Evolutionary conservation across 37 sponge, comb jelly and placozoan genomes (phyloP).

Genomic region (Theonella swinhoei): DNA sequence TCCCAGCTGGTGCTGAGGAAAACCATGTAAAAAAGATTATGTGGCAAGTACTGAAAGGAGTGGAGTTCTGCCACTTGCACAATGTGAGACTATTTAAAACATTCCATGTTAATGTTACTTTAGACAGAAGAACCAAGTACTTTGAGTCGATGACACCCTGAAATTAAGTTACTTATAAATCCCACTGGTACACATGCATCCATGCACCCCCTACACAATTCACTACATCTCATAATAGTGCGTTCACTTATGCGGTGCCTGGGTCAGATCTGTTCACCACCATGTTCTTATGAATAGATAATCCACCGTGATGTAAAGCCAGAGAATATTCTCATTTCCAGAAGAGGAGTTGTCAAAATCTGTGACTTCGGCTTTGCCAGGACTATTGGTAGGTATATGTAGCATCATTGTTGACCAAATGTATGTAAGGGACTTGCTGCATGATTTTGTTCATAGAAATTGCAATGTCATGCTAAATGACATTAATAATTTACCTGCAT

Average conservation of each 20-base stretch:
- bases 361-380: slow-evolving; percentile 99
- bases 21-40: slow-evolving; percentile 72
- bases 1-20: slow-evolving; percentile 87
- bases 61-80: slow-evolving; percentile 94
- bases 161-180: too few relatives aligned
- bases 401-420: not conserved
- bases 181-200: too few relatives aligned
- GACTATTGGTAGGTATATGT: slow-evolving; percentile 76
- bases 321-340: slow-evolving; percentile 96
- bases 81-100: slow-evolving; percentile 72
- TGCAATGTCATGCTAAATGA: not conserved
- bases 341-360: slow-evolving; percentile 92
- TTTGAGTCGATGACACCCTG: too few relatives aligned
- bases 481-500: not conserved
- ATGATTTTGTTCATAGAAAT: too few relatives aligned
- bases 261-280: too few relatives aligned
- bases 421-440: not conserved
- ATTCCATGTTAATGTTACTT: too few relatives aligned
- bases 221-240: too few relatives aligned
- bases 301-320: slow-evolving; percentile 99
- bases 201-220: too few relatives aligned
- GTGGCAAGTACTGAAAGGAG: slow-evolving; percentile 95
- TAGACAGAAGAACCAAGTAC: too few relatives aligned
- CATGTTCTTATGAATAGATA: too few relatives aligned
- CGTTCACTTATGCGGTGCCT: too few relatives aligned